Evolutionary conservation across 2,888 invertebrate genomes (phyloP).

Genomic region (Aricia artaxerxes): DNA sequence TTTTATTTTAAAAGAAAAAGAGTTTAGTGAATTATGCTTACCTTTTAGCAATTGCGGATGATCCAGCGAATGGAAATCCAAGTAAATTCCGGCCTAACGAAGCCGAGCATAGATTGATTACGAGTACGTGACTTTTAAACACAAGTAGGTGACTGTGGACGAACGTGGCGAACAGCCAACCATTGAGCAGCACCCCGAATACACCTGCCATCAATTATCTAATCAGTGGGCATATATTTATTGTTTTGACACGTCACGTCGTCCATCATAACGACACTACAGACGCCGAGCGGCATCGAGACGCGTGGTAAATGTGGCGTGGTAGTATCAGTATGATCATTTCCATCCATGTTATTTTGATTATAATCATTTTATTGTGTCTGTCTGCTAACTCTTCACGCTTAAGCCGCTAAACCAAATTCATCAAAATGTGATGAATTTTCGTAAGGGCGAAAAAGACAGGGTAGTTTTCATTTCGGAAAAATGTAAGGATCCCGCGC

Average conservation of each 20-base stretch:
- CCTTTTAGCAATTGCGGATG: constrained; percentile 78
- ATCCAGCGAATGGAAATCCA: constrained; percentile 77
- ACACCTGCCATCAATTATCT: constrained; percentile 62
- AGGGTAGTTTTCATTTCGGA: no score
- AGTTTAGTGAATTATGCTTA: constrained; percentile 42
- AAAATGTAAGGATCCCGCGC: no score
- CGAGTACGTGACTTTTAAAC: constrained; percentile 76
- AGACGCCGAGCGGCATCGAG: not conserved
- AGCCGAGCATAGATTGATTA: constrained; percentile 77
- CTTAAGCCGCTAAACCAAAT: no score
- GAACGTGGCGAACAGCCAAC: constrained; percentile 79
- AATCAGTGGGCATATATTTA: constrained; percentile 35
- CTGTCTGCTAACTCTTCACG: not conserved
- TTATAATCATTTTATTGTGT: no score
- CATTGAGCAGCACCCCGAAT: constrained; percentile 78
- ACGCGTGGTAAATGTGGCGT: not conserved
- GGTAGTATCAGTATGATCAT: not conserved
- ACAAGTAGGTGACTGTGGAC: constrained; percentile 77
- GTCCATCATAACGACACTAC: constrained; percentile 20
- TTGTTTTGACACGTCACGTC: constrained; percentile 31
- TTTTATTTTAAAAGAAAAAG: not conserved
- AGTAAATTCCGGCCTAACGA: constrained; percentile 76
- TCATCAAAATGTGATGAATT: no score
- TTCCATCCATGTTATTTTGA: not conserved
- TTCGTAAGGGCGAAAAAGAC: no score